Conservation (phyloP, 2,113 vertebrate species). For the Baryphthengus martii region DNA sequence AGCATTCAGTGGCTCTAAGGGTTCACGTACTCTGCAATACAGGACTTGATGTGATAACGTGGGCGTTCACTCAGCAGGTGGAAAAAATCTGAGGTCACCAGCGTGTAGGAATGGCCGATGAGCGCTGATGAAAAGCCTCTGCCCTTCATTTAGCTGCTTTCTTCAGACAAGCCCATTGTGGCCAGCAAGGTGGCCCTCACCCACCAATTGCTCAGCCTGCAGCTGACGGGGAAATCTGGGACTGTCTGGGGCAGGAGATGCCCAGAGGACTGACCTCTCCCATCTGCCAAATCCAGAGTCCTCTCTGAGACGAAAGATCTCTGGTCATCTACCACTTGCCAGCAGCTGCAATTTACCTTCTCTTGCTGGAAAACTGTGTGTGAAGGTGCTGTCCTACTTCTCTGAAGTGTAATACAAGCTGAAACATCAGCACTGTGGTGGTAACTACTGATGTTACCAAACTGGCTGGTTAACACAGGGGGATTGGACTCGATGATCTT, state of each 20-base stretch:
- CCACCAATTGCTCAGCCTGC: accelerated
- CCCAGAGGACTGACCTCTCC: neutral
- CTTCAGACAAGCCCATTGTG: neutral
- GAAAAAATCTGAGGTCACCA: neutral
- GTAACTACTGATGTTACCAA: accelerated
- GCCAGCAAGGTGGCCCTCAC: neutral
- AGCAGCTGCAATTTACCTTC: neutral
- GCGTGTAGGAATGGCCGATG: neutral
- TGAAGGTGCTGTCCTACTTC: neutral
- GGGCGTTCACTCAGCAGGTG: neutral
- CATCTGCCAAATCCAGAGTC: neutral
- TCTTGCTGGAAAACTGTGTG: neutral
- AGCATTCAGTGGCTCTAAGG: neutral
- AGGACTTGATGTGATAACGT: neutral
- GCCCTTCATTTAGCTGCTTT: neutral
- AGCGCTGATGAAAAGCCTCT: neutral
- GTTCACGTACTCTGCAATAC: neutral
- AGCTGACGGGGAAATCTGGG: neutral
- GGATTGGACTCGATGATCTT: too few relatives aligned
- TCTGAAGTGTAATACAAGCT: neutral
- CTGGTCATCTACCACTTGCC: neutral
- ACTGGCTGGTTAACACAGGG: too few relatives aligned
- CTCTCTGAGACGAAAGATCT: neutral
- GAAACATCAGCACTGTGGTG: neutral
- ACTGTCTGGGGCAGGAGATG: neutral